phyloP scores from a whole-genome alignment of 92 coral and sea anemone species.

The Zoanthus sansibaricus region DNA sequence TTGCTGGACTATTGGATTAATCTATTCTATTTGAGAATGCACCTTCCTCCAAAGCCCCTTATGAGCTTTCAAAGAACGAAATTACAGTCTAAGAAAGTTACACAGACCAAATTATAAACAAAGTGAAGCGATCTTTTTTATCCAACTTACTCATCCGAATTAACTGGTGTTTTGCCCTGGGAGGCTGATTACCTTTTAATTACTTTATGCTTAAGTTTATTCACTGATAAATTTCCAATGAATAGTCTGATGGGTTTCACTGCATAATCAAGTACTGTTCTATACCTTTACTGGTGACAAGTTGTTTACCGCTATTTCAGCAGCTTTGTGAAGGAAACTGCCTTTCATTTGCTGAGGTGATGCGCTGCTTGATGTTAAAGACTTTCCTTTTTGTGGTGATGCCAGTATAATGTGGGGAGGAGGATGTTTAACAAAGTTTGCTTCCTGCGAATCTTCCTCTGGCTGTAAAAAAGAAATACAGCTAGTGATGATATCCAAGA shows the following conservation, averaged over 20 bases:
- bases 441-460: slow-evolving; percentile 61
- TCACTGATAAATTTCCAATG: neutral
- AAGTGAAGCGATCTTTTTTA: no score
- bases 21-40: no score
- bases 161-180: no score
- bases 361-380: slow-evolving; percentile 63
- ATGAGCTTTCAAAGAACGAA: no score
- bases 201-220: no score
- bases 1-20: no score
- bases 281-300: slow-evolving; percentile 85
- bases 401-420: slow-evolving; percentile 65
- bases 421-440: slow-evolving; percentile 64
- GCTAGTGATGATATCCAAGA: neutral
- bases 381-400: slow-evolving; percentile 88
- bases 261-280: neutral
- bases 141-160: no score
- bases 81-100: no score
- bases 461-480: slow-evolving; percentile 23
- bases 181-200: no score
- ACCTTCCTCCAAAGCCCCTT: no score
- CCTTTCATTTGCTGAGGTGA: slow-evolving; percentile 93
- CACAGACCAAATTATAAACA: no score
- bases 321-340: slow-evolving; percentile 93
- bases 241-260: neutral
- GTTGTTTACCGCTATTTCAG: slow-evolving; percentile 82